Evolutionary conservation across 2,797 vertebrate genomes (phyloP).

Genomic region (Epinephelus malabaricus): DNA sequence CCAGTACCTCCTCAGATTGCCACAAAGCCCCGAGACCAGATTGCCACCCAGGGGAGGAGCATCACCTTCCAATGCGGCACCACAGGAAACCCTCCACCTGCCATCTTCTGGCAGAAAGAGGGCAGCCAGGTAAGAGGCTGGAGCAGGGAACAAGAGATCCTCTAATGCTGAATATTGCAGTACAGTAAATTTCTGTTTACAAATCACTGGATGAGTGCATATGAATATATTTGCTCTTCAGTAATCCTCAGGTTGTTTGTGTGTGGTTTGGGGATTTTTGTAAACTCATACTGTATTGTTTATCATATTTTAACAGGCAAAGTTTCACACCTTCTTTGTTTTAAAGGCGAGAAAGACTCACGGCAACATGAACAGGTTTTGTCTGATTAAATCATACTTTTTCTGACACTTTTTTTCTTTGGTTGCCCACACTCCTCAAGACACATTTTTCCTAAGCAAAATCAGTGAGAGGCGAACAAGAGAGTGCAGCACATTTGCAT

Average conservation of each 20-base stretch:
- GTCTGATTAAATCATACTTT: conserved; percentile 52
- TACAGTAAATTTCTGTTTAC: conserved; percentile 8
- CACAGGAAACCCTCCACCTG: conserved; percentile 95
- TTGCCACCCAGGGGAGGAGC: conserved; percentile 88
- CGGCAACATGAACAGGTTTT: conserved; percentile 51
- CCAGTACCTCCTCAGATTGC: conserved; percentile 94
- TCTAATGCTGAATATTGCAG: conserved; percentile 18
- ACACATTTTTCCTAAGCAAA: conserved; percentile 55
- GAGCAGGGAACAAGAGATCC: conserved; percentile 22
- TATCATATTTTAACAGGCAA: conserved; percentile 36
- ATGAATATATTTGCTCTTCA: conserved; percentile 23
- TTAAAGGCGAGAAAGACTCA: conserved; percentile 70
- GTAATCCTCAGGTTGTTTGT: conserved; percentile 13
- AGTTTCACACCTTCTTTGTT: conserved; percentile 68
- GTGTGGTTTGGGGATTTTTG: conserved; percentile 10
- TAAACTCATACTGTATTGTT: conserved; percentile 36
- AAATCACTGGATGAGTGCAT: conserved; percentile 6
- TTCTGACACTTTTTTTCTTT: conserved; percentile 40
- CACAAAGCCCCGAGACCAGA: conserved; percentile 91
- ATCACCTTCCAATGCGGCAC: conserved; percentile 95
- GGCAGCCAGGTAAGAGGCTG: conserved; percentile 92
- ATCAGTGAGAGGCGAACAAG: conserved; percentile 43
- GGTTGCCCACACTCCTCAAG: conserved; percentile 57
- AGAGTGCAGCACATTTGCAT: conserved; percentile 58
- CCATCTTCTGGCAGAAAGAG: conserved; percentile 98